Evolutionary conservation across 2,113 vertebrate species (phyloP).

Genomic region (Serinus canaria): DNA sequence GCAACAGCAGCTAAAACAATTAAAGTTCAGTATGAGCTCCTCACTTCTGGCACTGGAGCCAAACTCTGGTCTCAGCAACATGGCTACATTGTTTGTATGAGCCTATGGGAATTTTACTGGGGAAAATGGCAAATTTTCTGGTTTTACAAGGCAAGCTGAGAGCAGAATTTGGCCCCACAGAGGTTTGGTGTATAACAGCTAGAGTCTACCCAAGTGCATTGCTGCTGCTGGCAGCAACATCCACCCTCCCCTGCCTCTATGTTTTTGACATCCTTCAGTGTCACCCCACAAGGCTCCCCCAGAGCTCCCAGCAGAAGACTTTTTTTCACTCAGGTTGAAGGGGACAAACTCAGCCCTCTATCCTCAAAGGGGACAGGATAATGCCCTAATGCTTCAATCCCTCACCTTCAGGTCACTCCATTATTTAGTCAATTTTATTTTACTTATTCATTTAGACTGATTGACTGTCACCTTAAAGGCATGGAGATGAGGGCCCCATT

Average conservation of each 20-base stretch:
- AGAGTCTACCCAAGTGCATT: neutral
- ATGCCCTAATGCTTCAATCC: neutral
- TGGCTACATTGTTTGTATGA: neutral
- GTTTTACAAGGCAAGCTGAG: neutral
- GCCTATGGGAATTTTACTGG: neutral
- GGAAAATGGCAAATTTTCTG: neutral
- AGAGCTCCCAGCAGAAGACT: neutral
- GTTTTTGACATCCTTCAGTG: neutral
- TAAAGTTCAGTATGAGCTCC: neutral
- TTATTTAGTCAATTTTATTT: neutral
- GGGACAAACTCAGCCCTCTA: neutral
- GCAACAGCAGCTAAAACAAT: neutral
- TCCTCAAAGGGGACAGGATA: neutral
- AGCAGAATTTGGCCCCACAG: neutral
- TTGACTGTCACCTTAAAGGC: neutral
- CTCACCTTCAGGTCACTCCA: neutral
- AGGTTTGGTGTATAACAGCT: neutral
- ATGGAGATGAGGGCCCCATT: neutral
- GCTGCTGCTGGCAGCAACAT: neutral
- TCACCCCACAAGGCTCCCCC: neutral
- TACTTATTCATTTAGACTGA: neutral
- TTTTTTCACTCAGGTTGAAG: neutral
- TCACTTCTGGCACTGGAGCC: neutral
- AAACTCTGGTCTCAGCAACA: neutral
- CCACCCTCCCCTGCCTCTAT: neutral